Evolutionary conservation across 2,888 invertebrate species (phyloP).

Genomic region (Sceliomorpha sp.): DNA sequence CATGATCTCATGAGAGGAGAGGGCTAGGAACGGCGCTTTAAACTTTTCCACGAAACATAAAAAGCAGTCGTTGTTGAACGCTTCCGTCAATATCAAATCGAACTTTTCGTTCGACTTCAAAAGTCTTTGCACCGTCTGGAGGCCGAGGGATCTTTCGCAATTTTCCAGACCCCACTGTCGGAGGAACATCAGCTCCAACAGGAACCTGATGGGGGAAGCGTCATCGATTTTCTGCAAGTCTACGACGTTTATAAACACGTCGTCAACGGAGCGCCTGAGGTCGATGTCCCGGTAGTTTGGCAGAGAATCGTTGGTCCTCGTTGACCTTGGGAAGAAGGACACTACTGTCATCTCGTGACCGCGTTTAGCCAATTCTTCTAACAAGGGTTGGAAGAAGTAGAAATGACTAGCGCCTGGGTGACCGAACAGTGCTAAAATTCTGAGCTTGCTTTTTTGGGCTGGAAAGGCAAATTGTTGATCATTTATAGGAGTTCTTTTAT

Average conservation of each 20-base stretch:
- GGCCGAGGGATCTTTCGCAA: slow-evolving; percentile 78
- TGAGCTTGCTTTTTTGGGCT: too few relatives aligned
- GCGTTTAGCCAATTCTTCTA: slow-evolving; percentile 83
- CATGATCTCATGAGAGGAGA: slow-evolving; percentile 82
- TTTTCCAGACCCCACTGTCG: slow-evolving; percentile 8
- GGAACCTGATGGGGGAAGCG: background rate
- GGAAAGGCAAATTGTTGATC: too few relatives aligned
- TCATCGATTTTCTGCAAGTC: slow-evolving; percentile 17
- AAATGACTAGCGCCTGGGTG: slow-evolving; percentile 87
- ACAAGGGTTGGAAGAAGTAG: slow-evolving; percentile 83
- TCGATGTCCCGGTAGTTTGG: slow-evolving; percentile 84
- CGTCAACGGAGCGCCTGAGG: slow-evolving; percentile 64
- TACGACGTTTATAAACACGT: slow-evolving; percentile 41
- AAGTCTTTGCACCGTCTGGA: slow-evolving; percentile 70
- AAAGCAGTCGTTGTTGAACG: slow-evolving; percentile 87
- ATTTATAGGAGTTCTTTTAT: too few relatives aligned
- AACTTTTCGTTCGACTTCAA: slow-evolving; percentile 78
- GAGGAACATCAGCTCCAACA: slow-evolving; percentile 16
- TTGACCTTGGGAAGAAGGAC: slow-evolving; percentile 82
- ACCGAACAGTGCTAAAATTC: slow-evolving; percentile 85
- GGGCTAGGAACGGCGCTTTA: slow-evolving; percentile 83
- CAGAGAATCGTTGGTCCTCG: slow-evolving; percentile 70
- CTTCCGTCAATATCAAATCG: slow-evolving; percentile 86
- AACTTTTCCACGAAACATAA: slow-evolving; percentile 84
- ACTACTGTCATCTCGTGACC: slow-evolving; percentile 87